phyloP scores from a whole-genome alignment of 1,140 invertebrate species.

The Tetranychus urticae region DNA sequence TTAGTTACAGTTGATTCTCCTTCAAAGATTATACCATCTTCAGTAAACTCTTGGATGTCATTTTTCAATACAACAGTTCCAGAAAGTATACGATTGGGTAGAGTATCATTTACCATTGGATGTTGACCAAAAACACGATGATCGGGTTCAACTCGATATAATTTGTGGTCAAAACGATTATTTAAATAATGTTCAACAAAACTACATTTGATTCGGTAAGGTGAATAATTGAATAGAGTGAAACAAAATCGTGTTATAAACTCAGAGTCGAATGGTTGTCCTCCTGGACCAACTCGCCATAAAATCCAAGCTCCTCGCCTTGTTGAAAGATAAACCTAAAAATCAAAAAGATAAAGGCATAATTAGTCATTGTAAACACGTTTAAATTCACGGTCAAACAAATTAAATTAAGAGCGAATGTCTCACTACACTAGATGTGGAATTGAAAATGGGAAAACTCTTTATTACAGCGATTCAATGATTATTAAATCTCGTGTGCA shows the following conservation, averaged over 20 bases:
- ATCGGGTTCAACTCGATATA: conserved; percentile 23
- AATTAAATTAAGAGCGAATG: background rate
- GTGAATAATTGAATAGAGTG: background rate
- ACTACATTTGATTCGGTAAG: conserved; percentile 8
- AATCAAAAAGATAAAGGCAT: background rate
- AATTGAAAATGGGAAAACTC: too few species aligned
- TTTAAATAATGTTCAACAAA: conserved; percentile 12
- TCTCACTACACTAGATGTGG: background rate
- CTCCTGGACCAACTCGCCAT: conserved; percentile 19
- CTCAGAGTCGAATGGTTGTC: conserved; percentile 18
- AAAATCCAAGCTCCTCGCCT: conserved; percentile 26
- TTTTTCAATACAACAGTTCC: conserved; percentile 23
- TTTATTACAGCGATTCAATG: too few species aligned
- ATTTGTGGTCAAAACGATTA: conserved; percentile 24
- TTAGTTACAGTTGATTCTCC: conserved; percentile 10
- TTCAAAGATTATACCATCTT: conserved; percentile 20
- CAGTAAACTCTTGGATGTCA: conserved; percentile 19
- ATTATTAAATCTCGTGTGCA: too few species aligned
- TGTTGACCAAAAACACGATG: conserved; percentile 25
- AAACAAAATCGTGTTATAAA: conserved; percentile 10
- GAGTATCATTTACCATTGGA: conserved; percentile 28
- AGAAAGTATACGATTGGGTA: conserved; percentile 26
- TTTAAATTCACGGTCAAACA: background rate
- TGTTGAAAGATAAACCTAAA: conserved; percentile 20
- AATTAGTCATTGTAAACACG: background rate